Base-by-base conservation (phyloP, 2,888 invertebrate species). In the Pollenia griseotomentosa region DNA sequence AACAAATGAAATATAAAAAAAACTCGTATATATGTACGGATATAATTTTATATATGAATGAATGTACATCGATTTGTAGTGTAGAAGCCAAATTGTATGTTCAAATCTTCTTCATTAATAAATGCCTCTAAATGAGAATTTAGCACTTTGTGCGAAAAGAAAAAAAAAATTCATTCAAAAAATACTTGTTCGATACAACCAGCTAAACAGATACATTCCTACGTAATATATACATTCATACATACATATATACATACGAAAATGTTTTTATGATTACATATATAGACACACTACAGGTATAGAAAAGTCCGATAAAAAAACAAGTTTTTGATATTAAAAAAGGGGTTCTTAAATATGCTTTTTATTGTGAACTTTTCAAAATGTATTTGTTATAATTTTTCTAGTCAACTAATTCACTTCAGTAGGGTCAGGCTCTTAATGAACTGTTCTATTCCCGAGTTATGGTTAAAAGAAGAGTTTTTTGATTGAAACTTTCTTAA, bases 91-190 rank as follows among this genome's bases (percentile, higher is more conserved):
- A 80, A 74, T 57, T 55, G 68, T 83, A 74, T 53, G 78, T 63
- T 68, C n/a, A 59, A 40, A 83, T 61, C 46, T 68, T 77, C 44
- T 77, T 75, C 74, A 75, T 83, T 79, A 80, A 86, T 75, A 59
- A 86, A 82, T 63, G 63, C 42, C 61, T 85, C 61, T 68, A 42
- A 74, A n/a, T n/a, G n/a, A n/a, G 55, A 68, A 68, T 61, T 79
- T 63, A 82, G 40, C 61, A 71, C 23, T 71, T 71, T 84, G 84
- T 74, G 59, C 55, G 16, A 66, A 61, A 33, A 33, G 6, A 33
- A 33, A 4, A 33, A n/a, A 33, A 48, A 78, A 83, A 55, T 77
- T 86, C 83, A 83, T 86, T 86, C 79, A 86, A 61, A 61, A 86
- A 77, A 61, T 74, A 73, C 19, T 55, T 74, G 19, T 61, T 77